Conservation (phyloP, 2,113 vertebrate genomes). For the Melanostigma gelatinosum region DNA sequence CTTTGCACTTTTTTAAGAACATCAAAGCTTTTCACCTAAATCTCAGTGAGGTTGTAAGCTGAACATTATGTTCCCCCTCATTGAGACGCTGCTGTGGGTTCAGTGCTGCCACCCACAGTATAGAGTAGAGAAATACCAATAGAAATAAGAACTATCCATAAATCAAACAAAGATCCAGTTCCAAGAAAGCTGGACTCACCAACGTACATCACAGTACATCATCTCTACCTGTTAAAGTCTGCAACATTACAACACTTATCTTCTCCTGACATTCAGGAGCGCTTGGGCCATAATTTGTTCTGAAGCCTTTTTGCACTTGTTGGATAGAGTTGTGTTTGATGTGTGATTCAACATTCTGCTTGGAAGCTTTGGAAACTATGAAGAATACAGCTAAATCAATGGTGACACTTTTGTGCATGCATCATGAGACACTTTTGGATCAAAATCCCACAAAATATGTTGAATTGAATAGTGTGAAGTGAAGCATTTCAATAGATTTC, state of each 20-base stretch:
- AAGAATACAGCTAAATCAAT: neutral
- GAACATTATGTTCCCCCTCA: slow-evolving; percentile 3
- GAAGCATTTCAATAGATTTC: neutral
- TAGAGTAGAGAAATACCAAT: neutral
- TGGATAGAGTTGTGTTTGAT: neutral
- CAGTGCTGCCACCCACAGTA: slow-evolving; percentile 8
- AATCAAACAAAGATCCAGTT: slow-evolving; percentile 5
- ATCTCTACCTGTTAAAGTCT: neutral
- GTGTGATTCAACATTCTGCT: neutral
- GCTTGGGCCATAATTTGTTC: neutral
- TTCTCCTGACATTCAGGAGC: neutral
- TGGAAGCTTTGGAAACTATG: neutral
- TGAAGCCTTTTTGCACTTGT: neutral
- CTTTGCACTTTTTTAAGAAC: neutral
- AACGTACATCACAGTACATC: neutral
- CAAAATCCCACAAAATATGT: neutral
- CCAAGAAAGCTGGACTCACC: neutral
- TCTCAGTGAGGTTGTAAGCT: neutral
- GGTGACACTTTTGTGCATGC: neutral
- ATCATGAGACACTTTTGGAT: neutral
- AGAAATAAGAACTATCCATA: neutral
- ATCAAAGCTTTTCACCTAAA: neutral
- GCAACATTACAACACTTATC: neutral
- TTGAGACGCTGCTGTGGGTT: neutral
- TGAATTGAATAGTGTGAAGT: neutral